Base-by-base conservation (phyloP, 2,888 invertebrate species). In the Tiphia femorata region DNA sequence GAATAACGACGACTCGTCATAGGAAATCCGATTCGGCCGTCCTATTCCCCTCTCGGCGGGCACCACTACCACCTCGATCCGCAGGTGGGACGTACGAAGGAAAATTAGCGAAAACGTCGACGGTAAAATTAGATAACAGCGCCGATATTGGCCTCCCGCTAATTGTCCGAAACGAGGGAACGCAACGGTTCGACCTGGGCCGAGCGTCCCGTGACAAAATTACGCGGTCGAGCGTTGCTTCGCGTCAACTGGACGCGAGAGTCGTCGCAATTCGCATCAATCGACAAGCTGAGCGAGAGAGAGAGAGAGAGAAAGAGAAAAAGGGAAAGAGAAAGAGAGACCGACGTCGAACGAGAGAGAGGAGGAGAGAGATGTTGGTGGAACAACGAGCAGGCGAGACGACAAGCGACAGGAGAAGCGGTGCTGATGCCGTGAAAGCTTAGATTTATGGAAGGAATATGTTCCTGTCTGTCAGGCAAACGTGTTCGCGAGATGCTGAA, bases 401-500 rank as follows among this genome's bases (percentile, higher is more conserved):
- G 25, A 17, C n/a, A 12, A 38, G 49, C 27, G 19, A 14, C 4
- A 12, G 19, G 33, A 33, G 38, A 19, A 33, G 29, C 20, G 29
- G 27, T 29, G 56, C 47, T 46, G 50, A 50, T 46, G 21, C 27
- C 14, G 37, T 40, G 38, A 16, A 37, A 51, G 14, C 43, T 33
- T 27, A 51, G 47, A 46, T 55, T 41, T 49, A 43, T 47, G 41
- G 30, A 27, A 16, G 46, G 38, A 42, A 33, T 37, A 37, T 37
- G 37, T 37, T 37, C 37, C 7, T 37, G 10, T 10, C 33, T 33
- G 33, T 33, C 33, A 33, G 33, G 12, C 33, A n/a, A 33, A 33
- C 14, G 14, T 14, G 33, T 14, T 14, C 33, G 12, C 12, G 33
- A 33, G 33, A n/a, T 14, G 33, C 12, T 6, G 33, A 14, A 33